These are phyloP conservation scores for Atherix ibis DNA, from an alignment of 2,888 invertebrate species.

Conservation along the genomic window DNA sequence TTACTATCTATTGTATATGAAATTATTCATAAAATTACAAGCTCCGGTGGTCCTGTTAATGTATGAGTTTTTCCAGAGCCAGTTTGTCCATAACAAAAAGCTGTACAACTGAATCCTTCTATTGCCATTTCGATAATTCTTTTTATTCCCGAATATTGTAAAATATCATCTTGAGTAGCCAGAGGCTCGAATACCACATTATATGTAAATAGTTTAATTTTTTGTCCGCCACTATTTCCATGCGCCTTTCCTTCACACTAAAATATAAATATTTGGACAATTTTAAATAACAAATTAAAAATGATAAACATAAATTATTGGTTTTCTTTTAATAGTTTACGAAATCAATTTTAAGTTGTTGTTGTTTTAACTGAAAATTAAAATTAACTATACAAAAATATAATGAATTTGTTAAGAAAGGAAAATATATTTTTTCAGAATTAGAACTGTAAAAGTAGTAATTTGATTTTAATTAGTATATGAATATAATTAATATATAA, in stretches of 20 bases:
- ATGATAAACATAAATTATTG: neutral
- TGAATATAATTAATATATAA: too few species aligned
- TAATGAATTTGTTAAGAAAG: too few species aligned
- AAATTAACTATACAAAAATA: too few species aligned
- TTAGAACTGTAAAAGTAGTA: too few species aligned
- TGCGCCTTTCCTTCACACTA: slow-evolving; percentile 36
- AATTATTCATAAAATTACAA: too few species aligned
- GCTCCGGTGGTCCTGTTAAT: slow-evolving; percentile 75
- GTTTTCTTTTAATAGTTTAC: neutral
- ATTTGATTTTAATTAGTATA: too few species aligned
- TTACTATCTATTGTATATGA: too few species aligned
- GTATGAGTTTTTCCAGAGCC: slow-evolving; percentile 95
- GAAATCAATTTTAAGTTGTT: too few species aligned
- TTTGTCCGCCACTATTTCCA: slow-evolving; percentile 42
- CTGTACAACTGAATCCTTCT: slow-evolving; percentile 86
- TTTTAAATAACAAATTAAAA: too few species aligned
- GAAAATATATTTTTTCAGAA: too few species aligned
- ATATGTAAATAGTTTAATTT: slow-evolving; percentile 79
- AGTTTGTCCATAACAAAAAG: slow-evolving; percentile 92
- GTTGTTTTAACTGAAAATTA: too few species aligned
- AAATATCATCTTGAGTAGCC: slow-evolving; percentile 63
- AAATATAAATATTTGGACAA: slow-evolving; percentile 4
- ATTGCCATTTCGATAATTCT: slow-evolving; percentile 85
- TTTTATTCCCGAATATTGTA: slow-evolving; percentile 82
- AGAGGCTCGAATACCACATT: slow-evolving; percentile 90